These are phyloP conservation scores for Campylomormyrus tamandua DNA, from an alignment of 2,113 vertebrate species.

Conservation along the genomic window DNA sequence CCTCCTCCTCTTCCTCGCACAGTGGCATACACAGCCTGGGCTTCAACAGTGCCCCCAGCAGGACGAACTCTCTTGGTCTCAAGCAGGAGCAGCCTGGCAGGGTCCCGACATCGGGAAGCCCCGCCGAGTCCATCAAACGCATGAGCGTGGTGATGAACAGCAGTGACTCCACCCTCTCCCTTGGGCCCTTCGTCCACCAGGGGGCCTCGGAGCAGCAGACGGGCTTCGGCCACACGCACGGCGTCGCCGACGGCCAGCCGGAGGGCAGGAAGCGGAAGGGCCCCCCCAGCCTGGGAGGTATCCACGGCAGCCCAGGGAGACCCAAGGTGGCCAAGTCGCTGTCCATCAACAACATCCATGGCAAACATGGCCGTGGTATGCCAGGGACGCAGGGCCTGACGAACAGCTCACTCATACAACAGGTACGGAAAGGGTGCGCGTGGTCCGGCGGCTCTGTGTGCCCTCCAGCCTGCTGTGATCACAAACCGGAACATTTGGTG, in stretches of 20 bases:
- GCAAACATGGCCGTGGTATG: constrained; percentile 81
- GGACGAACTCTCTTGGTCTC: constrained; percentile 73
- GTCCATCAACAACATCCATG: constrained; percentile 83
- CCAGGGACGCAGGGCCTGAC: constrained; percentile 79
- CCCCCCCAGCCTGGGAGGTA: constrained; percentile 68
- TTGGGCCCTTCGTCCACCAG: constrained; percentile 91
- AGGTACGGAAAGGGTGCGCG: constrained; percentile 59
- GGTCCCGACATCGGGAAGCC: constrained; percentile 75
- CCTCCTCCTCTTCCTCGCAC: constrained; percentile 56
- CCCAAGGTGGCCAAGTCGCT: constrained; percentile 87
- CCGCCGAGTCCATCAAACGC: constrained; percentile 89
- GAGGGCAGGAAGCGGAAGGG: constrained; percentile 90
- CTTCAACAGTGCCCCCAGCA: constrained; percentile 76
- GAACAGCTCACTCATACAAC: constrained; percentile 89
- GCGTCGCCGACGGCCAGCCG: constrained; percentile 71
- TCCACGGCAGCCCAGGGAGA: constrained; percentile 58
- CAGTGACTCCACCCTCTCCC: constrained; percentile 87
- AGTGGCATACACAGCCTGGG: constrained; percentile 67
- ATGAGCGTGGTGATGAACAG: constrained; percentile 99
- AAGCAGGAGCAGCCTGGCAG: constrained; percentile 79
- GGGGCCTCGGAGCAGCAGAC: constrained; percentile 73
- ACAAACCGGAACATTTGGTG: background rate
- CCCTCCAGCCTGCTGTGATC: background rate
- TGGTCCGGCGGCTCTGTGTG: background rate
- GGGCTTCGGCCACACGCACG: constrained; percentile 68